Evolutionary conservation across 2,888 invertebrate species (phyloP).

Genomic region (Lepidochitona cinerea): DNA sequence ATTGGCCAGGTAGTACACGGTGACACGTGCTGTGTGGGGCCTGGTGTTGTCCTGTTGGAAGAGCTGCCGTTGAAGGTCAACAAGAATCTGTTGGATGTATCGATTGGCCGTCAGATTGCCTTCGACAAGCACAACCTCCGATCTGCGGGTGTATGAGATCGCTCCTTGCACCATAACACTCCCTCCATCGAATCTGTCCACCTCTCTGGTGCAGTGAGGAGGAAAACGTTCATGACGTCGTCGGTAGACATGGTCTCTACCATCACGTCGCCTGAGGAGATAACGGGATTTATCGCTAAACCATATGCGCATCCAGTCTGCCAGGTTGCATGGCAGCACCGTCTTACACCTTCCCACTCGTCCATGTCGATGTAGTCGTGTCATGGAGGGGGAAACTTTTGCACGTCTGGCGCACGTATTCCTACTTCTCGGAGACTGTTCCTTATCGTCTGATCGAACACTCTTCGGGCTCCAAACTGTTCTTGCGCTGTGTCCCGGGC

Average conservation of each 20-base stretch:
- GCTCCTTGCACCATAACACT: slow-evolving; percentile 25
- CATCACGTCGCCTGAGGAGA: slow-evolving; percentile 6
- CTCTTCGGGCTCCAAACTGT: no score
- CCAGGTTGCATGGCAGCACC: neutral
- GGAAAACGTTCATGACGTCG: slow-evolving; percentile 14
- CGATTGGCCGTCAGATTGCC: slow-evolving; percentile 4
- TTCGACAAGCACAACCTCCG: slow-evolving; percentile 6
- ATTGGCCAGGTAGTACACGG: slow-evolving; percentile 7
- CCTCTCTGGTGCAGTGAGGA: slow-evolving; percentile 6
- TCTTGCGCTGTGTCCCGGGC: no score
- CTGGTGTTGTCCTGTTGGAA: slow-evolving; percentile 33
- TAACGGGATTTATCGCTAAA: no score
- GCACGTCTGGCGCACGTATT: no score
- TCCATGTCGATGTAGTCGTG: no score
- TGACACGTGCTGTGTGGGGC: slow-evolving; percentile 19
- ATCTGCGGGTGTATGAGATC: neutral
- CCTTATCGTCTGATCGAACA: no score
- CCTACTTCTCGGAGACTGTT: no score
- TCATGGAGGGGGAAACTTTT: no score
- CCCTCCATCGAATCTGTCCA: neutral
- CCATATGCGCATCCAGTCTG: neutral
- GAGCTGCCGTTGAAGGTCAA: neutral
- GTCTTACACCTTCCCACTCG: slow-evolving; percentile 1
- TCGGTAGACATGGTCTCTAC: slow-evolving; percentile 14
- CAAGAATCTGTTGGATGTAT: no score